Conservation (phyloP, 2,113 vertebrate genomes). For the Mellivora capensis region DNA sequence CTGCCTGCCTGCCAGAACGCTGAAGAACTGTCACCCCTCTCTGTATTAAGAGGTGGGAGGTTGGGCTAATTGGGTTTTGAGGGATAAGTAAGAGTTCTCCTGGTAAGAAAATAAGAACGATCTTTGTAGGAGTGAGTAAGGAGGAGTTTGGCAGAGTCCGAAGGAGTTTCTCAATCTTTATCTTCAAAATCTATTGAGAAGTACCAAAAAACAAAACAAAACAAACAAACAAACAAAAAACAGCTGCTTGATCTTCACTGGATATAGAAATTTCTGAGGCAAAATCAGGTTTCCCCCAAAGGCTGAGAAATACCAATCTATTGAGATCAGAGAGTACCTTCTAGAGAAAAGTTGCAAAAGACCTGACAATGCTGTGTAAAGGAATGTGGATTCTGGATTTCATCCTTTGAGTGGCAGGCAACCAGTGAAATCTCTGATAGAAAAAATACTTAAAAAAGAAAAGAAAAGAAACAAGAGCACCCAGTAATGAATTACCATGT, state of each 20-base stretch:
- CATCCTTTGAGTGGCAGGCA: neutral
- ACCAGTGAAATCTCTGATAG: neutral
- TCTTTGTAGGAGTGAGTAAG: neutral
- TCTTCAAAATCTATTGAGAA: neutral
- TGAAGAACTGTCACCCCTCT: neutral
- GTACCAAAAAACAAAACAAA: neutral
- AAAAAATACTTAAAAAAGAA: neutral
- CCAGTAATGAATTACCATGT: neutral
- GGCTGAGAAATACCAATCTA: neutral
- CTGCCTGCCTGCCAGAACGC: neutral
- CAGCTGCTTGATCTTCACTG: neutral
- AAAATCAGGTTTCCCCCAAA: neutral
- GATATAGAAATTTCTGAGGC: neutral
- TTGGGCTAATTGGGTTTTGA: neutral
- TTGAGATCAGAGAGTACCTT: neutral
- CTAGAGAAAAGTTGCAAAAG: neutral
- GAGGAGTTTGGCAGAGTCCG: neutral
- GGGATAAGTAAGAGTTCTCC: neutral
- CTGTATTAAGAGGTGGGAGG: neutral
- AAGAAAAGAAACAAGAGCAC: neutral
- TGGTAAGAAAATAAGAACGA: neutral
- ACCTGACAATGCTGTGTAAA: neutral
- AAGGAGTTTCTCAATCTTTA: neutral
- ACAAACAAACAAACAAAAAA: neutral
- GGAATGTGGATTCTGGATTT: neutral